Evolutionary conservation across 2,888 invertebrate genomes (phyloP), one percentile per base, ranked within the genome.

Genomic region (Arctia plantaginis): DNA sequence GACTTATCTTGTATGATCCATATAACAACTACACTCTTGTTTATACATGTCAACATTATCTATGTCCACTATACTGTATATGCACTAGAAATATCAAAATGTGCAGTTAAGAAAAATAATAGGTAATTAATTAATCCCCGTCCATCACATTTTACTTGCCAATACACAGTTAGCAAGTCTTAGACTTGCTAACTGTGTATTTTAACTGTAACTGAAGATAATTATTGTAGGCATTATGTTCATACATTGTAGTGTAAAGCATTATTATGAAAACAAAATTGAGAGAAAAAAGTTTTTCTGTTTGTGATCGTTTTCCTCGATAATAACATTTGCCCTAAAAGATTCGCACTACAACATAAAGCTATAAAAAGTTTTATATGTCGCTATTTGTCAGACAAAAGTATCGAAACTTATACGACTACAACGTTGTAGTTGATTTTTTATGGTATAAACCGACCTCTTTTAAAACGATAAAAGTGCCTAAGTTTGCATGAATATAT

Each of bases 391-490:
- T 79, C 27, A 41, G 74, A 73, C 74, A 35, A 76, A 79, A 71
- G 78, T 66, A 77, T 71, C 68, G 72, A 75, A 84, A 82, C 76
- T 81, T 76, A 72, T 71, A 71, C 78, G 80, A 72, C 80, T 83
- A 83, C 84, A 79, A 80, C 75, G 80, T 73, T 82, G 72, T 76
- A 72, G 3, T 73, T 73, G 76, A 79, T 80, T 83, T 82, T 82
- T 86, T 85, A 0, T 18, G 4, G 15, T 85, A 81, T 79, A 84
- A 87, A 85, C 82, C 82, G 81, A 85, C 83, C 82, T 83, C 76
- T 77, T 85, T 82, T 85, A 86, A 86, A 87, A 89, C 89, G 82
- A 86, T 89, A 88, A 92, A 88, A 88, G 90, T 86, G 78, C 82
- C 86, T 3, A 15, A 15, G 18, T 18, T 30, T 18, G 15, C 85